A percentile compares a stretch with the other conserved stretches of the same genome.
phyloP scores from a whole-genome alignment of 2,888 invertebrate species.

The Folsomia candida region DNA sequence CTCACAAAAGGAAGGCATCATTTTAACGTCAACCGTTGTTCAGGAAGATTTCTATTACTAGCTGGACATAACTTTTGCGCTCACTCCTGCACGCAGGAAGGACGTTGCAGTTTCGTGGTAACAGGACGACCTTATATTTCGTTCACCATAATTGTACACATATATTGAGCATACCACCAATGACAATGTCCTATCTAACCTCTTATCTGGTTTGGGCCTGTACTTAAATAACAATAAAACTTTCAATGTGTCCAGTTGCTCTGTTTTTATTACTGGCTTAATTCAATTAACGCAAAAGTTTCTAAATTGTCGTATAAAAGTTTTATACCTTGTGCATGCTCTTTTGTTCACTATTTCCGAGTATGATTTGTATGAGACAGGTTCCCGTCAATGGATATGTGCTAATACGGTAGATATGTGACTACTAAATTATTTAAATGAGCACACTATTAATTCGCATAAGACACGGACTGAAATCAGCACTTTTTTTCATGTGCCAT shows the following conservation, averaged over 20 bases:
- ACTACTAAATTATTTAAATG: not conserved
- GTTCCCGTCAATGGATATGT: too few relatives aligned
- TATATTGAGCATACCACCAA: too few relatives aligned
- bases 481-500: too few relatives aligned
- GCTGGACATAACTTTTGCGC: not conserved
- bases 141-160: too few relatives aligned
- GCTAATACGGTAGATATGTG: not conserved
- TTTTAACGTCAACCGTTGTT: not conserved
- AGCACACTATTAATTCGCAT: too few relatives aligned
- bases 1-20: not conserved
- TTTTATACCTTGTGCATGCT: not conserved
- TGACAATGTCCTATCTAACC: too few relatives aligned
- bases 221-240: not conserved
- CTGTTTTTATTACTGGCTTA: not conserved
- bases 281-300: constrained; percentile 8
- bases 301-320: constrained; percentile 1
- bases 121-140: too few relatives aligned
- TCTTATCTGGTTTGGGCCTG: too few relatives aligned
- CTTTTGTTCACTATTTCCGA: not conserved
- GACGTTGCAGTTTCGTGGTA: not conserved
- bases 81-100: too few relatives aligned
- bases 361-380: not conserved
- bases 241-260: too few relatives aligned
- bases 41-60: not conserved
- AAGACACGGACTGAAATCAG: too few relatives aligned